These are phyloP conservation scores for Notarius quadriscutis DNA, from an alignment of 2,113 vertebrate genomes.

Conservation along the genomic window DNA sequence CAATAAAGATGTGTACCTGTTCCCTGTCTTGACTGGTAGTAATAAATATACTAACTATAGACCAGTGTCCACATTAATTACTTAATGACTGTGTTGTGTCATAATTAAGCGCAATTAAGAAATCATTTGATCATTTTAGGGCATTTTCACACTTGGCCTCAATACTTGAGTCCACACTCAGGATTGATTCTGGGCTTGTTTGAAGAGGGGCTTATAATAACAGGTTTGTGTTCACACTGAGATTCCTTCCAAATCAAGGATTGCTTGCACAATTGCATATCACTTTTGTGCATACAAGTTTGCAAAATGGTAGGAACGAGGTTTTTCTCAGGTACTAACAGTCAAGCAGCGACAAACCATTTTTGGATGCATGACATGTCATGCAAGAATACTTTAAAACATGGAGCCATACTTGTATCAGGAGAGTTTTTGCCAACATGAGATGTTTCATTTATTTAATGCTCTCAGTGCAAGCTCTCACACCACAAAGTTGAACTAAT, in stretches of 20 bases:
- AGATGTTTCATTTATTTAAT: neutral
- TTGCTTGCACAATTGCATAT: neutral
- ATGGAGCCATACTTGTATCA: neutral
- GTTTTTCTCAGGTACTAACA: neutral
- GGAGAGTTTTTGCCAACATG: neutral
- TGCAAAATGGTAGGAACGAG: neutral
- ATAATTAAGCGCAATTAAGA: neutral
- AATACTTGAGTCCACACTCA: neutral
- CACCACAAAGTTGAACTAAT: neutral
- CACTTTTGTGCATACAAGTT: neutral
- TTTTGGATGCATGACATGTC: neutral
- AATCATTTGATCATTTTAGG: neutral
- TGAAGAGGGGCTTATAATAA: neutral
- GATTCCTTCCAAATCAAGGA: neutral
- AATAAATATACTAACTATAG: neutral
- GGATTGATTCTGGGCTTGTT: neutral
- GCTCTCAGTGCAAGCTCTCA: neutral
- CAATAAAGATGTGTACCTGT: constrained; percentile 49
- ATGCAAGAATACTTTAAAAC: constrained; percentile 4
- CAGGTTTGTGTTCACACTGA: neutral
- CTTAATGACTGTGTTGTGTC: neutral
- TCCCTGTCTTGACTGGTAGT: neutral
- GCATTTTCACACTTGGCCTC: neutral
- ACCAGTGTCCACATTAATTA: neutral
- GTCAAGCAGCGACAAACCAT: neutral